phyloP scores from a whole-genome alignment of 2,888 invertebrate species.

The Pollenia angustigena region DNA sequence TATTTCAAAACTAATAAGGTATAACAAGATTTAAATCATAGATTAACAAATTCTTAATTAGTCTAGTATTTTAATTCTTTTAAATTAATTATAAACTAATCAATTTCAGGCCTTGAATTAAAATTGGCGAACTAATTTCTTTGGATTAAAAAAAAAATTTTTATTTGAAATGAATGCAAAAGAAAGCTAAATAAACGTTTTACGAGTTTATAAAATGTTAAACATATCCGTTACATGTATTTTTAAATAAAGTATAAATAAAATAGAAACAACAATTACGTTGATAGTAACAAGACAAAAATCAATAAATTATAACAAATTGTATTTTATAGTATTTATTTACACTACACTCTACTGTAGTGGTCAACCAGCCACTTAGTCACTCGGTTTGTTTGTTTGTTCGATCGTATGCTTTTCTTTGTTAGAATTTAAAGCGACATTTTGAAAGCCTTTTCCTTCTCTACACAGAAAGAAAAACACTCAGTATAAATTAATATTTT shows the following conservation, averaged over 20 bases:
- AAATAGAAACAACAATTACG: neutral
- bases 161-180: neutral
- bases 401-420: neutral
- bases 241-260: neutral
- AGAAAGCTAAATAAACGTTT: neutral
- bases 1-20: no score
- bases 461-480: no score
- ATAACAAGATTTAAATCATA: no score
- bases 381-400: neutral
- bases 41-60: neutral
- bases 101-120: constrained; percentile 21
- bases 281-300: neutral
- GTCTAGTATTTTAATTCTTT: neutral
- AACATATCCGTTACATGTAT: neutral
- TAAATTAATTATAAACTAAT: neutral
- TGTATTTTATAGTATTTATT: constrained; percentile 22
- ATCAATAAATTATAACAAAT: constrained; percentile 44
- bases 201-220: neutral
- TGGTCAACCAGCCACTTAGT: constrained; percentile 28
- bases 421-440: neutral
- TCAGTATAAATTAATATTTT: no score
- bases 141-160: neutral
- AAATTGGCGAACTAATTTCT: constrained; percentile 16
- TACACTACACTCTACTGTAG: neutral
- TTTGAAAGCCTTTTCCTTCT: neutral